Percentiles rank a stretch among this genome's conserved stretches.
Evolutionary conservation across 2,888 invertebrate genomes (phyloP).

Genomic region (Oscheius sp.): DNA sequence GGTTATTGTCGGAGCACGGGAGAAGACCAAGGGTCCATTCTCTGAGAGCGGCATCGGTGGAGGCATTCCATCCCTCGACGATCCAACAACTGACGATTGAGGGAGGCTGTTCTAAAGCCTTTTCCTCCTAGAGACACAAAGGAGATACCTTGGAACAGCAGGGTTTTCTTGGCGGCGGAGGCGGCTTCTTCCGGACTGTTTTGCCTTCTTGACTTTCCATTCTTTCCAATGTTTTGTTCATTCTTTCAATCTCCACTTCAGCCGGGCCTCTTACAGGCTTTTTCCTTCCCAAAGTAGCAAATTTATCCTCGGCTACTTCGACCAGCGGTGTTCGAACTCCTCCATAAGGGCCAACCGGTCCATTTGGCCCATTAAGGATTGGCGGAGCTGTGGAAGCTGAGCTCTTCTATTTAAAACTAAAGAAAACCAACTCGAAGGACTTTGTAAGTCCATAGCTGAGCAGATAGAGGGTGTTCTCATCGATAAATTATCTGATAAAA

Average conservation of each 20-base stretch:
- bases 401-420: neutral
- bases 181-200: constrained; percentile 36
- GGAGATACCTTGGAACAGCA: constrained; percentile 47
- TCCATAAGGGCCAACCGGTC: constrained; percentile 40
- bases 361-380: neutral
- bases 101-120: constrained; percentile 48
- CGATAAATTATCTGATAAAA: constrained; percentile 62
- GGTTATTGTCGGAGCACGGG: constrained; percentile 56
- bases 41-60: constrained; percentile 53
- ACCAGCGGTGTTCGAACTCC: constrained; percentile 51
- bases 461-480: constrained; percentile 55
- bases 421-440: constrained; percentile 44
- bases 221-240: constrained; percentile 43
- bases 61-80: constrained; percentile 52
- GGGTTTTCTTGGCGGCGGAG: constrained; percentile 55
- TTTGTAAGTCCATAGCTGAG: constrained; percentile 50
- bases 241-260: constrained; percentile 47
- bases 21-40: constrained; percentile 56
- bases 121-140: no score
- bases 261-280: constrained; percentile 21
- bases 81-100: no score
- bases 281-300: constrained; percentile 6
- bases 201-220: constrained; percentile 24
- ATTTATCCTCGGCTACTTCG: constrained; percentile 18
- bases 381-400: constrained; percentile 12